Percentiles rank a stretch among this genome's conserved stretches.
These are phyloP conservation scores for Hemibagrus wyckioides DNA, from an alignment of 2,113 vertebrate species.

Conservation along the genomic window DNA sequence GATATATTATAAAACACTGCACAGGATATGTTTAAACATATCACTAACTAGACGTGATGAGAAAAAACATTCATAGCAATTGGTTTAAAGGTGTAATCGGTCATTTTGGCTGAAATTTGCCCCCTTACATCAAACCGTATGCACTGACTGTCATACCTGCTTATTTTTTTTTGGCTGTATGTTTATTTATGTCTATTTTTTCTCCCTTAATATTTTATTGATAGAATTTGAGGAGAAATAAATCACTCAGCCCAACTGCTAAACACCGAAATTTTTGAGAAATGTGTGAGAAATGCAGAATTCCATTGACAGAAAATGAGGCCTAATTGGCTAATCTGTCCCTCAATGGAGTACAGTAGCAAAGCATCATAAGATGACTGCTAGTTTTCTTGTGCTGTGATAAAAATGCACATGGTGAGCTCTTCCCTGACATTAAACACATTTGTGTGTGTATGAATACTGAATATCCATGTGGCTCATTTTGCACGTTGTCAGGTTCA, in stretches of 20 bases:
- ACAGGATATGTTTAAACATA: background rate
- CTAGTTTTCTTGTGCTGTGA: background rate
- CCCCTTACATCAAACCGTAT: no score
- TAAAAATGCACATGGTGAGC: background rate
- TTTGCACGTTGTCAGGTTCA: background rate
- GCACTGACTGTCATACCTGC: background rate
- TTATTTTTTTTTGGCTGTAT: background rate
- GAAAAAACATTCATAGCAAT: background rate
- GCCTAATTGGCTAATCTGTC: background rate
- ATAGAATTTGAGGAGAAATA: background rate
- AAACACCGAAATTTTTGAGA: background rate
- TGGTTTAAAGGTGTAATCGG: background rate
- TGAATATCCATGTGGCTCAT: conserved; percentile 26
- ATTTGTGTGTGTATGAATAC: background rate
- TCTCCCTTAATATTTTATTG: background rate
- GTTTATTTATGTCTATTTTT: background rate
- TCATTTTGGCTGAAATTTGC: background rate
- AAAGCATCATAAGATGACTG: background rate
- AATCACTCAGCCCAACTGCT: background rate
- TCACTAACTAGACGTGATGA: background rate
- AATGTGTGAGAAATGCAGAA: background rate
- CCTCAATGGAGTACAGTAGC: conserved; percentile 16
- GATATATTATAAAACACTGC: conserved; percentile 1
- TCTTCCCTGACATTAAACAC: background rate
- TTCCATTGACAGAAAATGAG: background rate